Evolutionary conservation across 2,888 invertebrate genomes (phyloP).

Genomic region (Galeopsomyia nigrocyanea): DNA sequence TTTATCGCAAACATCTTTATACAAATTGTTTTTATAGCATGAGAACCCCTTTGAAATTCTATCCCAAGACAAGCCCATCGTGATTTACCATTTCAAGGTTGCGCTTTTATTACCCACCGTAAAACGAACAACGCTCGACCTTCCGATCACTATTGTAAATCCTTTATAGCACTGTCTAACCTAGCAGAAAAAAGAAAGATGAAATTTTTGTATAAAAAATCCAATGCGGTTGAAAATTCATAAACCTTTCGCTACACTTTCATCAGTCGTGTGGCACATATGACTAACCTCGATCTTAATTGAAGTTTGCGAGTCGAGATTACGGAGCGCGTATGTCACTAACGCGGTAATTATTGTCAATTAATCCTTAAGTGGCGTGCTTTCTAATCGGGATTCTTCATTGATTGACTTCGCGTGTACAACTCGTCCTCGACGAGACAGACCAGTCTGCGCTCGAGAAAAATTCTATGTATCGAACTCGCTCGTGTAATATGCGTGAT

Average conservation of each 20-base stretch:
- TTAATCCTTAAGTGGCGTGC: slow-evolving; percentile 43
- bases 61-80: too few species aligned
- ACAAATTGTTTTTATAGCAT: too few species aligned
- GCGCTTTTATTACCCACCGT: too few species aligned
- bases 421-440: slow-evolving; percentile 19
- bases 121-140: too few species aligned
- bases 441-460: slow-evolving; percentile 1
- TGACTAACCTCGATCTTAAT: slow-evolving; percentile 38
- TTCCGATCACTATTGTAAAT: too few species aligned
- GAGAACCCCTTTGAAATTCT: too few species aligned
- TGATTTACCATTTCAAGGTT: too few species aligned
- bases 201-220: neutral
- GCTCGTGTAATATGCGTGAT: slow-evolving; percentile 5
- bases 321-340: slow-evolving; percentile 24
- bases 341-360: slow-evolving; percentile 46
- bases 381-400: slow-evolving; percentile 47
- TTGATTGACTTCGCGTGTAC: slow-evolving; percentile 11
- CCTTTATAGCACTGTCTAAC: neutral
- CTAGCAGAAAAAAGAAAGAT: neutral
- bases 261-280: slow-evolving; percentile 25
- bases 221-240: neutral
- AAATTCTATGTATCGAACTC: slow-evolving; percentile 23
- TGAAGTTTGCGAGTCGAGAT: slow-evolving; percentile 45
- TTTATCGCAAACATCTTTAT: too few species aligned
- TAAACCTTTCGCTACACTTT: neutral